Evolutionary conservation across 2,113 vertebrate genomes (phyloP), one percentile per base, ranked within the genome.

Genomic region (Salvelinus namaycush): DNA sequence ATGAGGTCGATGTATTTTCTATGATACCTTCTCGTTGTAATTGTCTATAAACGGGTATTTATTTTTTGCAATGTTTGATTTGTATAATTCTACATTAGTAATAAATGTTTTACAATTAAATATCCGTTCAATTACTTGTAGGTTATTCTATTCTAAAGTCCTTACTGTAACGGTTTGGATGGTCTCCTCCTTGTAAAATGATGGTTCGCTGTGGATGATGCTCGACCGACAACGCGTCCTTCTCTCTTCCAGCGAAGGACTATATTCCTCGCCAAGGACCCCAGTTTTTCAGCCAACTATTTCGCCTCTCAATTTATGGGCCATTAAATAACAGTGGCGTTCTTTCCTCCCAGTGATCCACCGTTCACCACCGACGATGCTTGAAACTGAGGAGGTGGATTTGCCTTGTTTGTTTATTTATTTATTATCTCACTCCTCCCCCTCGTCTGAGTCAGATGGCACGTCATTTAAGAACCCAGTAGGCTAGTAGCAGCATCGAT

Each of bases 401-500:
- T 81, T 54, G 78, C 80, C 79, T 81, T 81, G 81, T 86, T 83
- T 86, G 76, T 44, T 88, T 88, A 88, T 88, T 91, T 80, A 88
- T 84, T 76, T 81, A 79, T 87, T 85, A 62, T 29, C 68, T 72
- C 76, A 76, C 89, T 87, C 89, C 84, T 79, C 89, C 91, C 83
- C 71, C 70, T 77, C 60, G 29, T 34, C 67, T 31, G 75, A 76
- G 89, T 91, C 91, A 91, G 79, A 77, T 91, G 91, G 91, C 86
- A 81, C 89, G 80, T 78, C 22, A 62, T 34, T 83, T 75, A 71
- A 86, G 85, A 83, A 78, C 81, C 80, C 70, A 62, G 83, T 62
- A 54, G 51, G 49, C 49, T 18, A 80, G 22, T 62, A 57, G 78
- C 77, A 24, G 68, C 76, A 77, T 11, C 83, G 60, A 76, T 69